A percentile compares a stretch with the other conserved stretches of the same genome.
Conservation (phyloP, 2,113 vertebrate genomes). For the Perognathus longimembris region DNA sequence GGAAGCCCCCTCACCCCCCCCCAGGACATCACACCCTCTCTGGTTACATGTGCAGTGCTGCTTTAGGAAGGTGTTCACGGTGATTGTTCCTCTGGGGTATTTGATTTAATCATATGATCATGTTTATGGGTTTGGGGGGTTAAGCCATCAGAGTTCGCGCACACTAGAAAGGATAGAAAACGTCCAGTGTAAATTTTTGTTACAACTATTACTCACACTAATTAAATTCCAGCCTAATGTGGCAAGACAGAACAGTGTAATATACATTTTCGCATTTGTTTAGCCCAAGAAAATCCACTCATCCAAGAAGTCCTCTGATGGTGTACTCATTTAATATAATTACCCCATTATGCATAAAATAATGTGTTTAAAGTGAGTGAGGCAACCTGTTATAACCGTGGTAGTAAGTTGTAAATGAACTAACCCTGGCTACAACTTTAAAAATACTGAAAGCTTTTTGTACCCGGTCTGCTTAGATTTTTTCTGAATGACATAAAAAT, state of each 20-base stretch:
- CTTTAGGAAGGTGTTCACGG: not conserved
- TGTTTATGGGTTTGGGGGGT: not conserved
- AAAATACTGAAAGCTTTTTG: slow-evolving; percentile 7
- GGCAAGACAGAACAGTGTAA: slow-evolving; percentile 60
- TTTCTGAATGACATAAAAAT: slow-evolving; percentile 49
- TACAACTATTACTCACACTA: slow-evolving; percentile 62
- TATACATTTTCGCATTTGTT: slow-evolving; percentile 58
- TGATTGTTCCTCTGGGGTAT: slow-evolving; percentile 26
- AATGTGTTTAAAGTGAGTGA: slow-evolving; percentile 54
- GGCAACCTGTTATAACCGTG: slow-evolving; percentile 45
- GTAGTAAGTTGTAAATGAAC: slow-evolving; percentile 64
- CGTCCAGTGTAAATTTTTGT: slow-evolving; percentile 33
- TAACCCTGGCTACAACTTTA: slow-evolving; percentile 22
- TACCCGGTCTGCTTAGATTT: not conserved
- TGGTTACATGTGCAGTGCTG: not conserved
- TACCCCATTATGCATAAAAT: slow-evolving; percentile 65
- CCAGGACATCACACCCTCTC: not conserved
- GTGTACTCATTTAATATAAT: slow-evolving; percentile 65
- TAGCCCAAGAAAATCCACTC: slow-evolving; percentile 58
- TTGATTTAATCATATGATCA: slow-evolving; percentile 49
- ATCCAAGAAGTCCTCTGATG: slow-evolving; percentile 64
- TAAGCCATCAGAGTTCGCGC: slow-evolving; percentile 2
- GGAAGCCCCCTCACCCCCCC: not conserved
- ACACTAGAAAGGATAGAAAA: slow-evolving; percentile 62
- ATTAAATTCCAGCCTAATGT: slow-evolving; percentile 72